Evolutionary conservation across 2,113 vertebrate species (phyloP).

Genomic region (Danio rerio): GRCz12tu NC_133187.1:42446001-42446500

Average conservation of each 20-base stretch:
- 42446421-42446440: not conserved
- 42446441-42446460: conserved; percentile 35
- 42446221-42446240: conserved; percentile 48
- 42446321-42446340: conserved; percentile 49
- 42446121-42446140: conserved; percentile 64
- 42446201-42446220: conserved; percentile 68
- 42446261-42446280: conserved; percentile 16
- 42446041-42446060: too few relatives aligned
- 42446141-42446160: conserved; percentile 62
- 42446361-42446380: not conserved
- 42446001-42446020: too few relatives aligned
- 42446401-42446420: not conserved
- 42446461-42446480: conserved; percentile 42
- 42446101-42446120: conserved; percentile 52
- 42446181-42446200: conserved; percentile 72
- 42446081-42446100: conserved; percentile 17
- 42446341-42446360: conserved; percentile 12
- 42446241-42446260: conserved; percentile 58
- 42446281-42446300: conserved; percentile 52
- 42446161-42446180: conserved; percentile 70
- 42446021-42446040: too few relatives aligned
- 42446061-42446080: not conserved
- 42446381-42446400: not conserved
- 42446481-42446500: not conserved
- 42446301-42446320: conserved; percentile 44